A percentile compares a stretch with the other conserved stretches of the same genome.
These are phyloP conservation scores for Zoanthus gigantus DNA, from an alignment of 92 coral and sea anemone species.

Conservation along the genomic window DNA sequence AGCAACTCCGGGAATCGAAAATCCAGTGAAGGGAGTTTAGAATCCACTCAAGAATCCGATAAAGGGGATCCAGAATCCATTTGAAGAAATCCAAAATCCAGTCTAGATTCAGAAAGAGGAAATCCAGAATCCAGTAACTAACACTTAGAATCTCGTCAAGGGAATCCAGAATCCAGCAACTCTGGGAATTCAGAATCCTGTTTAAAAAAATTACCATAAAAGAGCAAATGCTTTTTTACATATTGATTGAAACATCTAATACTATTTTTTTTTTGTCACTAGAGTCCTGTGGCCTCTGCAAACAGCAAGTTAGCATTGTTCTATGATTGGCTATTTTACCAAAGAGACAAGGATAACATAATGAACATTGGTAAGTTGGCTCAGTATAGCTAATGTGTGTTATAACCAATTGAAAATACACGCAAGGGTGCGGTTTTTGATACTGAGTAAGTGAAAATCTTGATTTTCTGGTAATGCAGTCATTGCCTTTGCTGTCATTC, in stretches of 20 bases:
- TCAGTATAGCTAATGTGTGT: neutral
- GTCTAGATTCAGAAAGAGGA: neutral
- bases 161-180: neutral
- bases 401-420: neutral
- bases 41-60: neutral
- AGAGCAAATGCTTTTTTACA: no score
- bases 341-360: constrained; percentile 90
- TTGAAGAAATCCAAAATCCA: neutral
- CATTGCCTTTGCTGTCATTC: no score
- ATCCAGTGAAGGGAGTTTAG: no score
- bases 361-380: constrained; percentile 89
- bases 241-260: neutral
- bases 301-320: constrained; percentile 95
- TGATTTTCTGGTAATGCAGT: no score
- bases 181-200: neutral
- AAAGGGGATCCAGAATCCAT: neutral
- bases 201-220: no score
- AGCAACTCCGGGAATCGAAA: no score
- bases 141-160: neutral
- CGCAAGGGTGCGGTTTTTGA: neutral
- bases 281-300: constrained; percentile 91
- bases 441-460: no score
- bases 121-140: neutral
- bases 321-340: constrained; percentile 97
- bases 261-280: neutral